Evolutionary conservation across 2,888 invertebrate species (phyloP), one percentile per base, ranked within the genome.

Genomic region (Leptopterna dolabrata): DNA sequence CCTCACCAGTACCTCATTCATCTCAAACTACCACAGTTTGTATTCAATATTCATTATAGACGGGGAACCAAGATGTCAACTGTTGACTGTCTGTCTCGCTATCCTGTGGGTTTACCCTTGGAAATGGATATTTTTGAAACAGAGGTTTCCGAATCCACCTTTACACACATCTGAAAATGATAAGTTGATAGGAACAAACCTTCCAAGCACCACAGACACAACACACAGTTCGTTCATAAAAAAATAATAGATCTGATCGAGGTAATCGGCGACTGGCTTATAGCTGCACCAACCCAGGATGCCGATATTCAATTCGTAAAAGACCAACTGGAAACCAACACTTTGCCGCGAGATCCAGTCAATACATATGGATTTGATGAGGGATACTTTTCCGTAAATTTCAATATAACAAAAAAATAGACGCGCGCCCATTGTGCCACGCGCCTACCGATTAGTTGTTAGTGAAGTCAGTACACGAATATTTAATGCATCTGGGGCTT

Each of bases 41-140:
- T 89, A 16, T 89, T 89, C 84, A 30, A 45, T 3, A 88, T 90
- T 16, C 89, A 91, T 71, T 90, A 89, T 82, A 80, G 90, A 19
- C 88, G 89, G 14, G 90, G 90, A 51, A 45, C 30, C 47, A 82
- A 85, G 9, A 91, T 91, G 91, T n/a, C 88, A 0, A 91, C 91
- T 63, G 90, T 90, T 0, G 91, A 91, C 71, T 91, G 90, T 0
- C 89, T 91, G 0, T 91, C 91, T 88, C n/a, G 90, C 3, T 36
- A 71, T 71, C 71, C 71, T 2, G 71, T 71, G n/a, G 29, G 71
- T 30, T 13, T 7, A 4, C 30, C 71, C 1, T 9, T 7, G 11
- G 71, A 71, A 71, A 16, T 36, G 1, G 14, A 29, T 29, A 13
- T 71, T 29, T 71, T 71, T 71, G 71, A 29, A 71, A 16, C 71